Percentiles rank a stretch among this genome's conserved stretches.
Conservation (phyloP, 2,113 vertebrate genomes). For the Zosterops pallidus region DNA sequence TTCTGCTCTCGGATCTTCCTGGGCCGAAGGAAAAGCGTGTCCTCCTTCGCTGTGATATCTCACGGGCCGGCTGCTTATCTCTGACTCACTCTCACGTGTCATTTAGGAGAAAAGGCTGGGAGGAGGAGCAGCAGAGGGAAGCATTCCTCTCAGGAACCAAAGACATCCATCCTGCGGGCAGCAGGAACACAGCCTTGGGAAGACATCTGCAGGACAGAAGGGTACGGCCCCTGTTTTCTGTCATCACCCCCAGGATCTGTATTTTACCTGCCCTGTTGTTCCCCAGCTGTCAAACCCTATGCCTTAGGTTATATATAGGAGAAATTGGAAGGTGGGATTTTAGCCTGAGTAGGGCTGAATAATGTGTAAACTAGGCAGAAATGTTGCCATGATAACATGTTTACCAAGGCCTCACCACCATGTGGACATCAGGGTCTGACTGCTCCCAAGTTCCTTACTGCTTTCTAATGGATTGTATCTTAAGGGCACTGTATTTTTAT, state of each 20-base stretch:
- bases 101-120: neutral
- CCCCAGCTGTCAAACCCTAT: neutral
- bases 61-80: neutral
- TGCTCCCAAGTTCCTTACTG: neutral
- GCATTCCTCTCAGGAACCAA: neutral
- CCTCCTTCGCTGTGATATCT: neutral
- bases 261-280: neutral
- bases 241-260: too few relatives aligned
- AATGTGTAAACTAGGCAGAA: constrained; percentile 7
- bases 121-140: neutral
- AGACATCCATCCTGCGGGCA: neutral
- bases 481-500: neutral
- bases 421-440: neutral
- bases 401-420: neutral
- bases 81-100: neutral
- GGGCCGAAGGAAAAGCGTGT: neutral
- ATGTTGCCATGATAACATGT: neutral
- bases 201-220: fast-evolving
- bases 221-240: neutral
- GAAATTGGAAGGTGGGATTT: neutral
- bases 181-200: neutral
- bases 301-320: neutral
- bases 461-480: neutral
- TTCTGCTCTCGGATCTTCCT: neutral
- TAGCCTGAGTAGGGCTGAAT: neutral